Conservation (phyloP, 2,113 vertebrate species). For the Calidris pugnax region DNA sequence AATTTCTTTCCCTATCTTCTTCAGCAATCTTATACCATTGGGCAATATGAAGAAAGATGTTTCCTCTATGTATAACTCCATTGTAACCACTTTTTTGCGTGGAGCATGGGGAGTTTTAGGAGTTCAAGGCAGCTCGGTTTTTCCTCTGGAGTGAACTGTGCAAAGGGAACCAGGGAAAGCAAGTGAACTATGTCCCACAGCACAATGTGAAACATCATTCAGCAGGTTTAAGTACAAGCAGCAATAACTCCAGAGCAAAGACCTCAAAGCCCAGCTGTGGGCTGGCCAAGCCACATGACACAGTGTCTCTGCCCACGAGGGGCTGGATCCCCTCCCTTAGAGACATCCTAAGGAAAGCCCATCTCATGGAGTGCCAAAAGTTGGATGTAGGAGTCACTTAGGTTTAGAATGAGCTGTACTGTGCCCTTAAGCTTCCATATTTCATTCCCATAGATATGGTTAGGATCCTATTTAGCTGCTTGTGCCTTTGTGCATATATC, state of each 20-base stretch:
- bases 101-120: not conserved
- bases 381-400: not conserved
- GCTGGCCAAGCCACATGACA: not conserved
- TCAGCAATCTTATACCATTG: not conserved
- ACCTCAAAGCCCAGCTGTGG: not conserved
- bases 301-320: fast-evolving
- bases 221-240: not conserved
- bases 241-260: not conserved
- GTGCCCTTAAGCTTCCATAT: not conserved
- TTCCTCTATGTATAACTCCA: not conserved
- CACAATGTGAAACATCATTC: not conserved
- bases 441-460: not conserved
- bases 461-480: not conserved
- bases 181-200: not conserved
- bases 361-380: not conserved
- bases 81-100: not conserved
- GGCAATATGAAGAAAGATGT: not conserved
- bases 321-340: not conserved
- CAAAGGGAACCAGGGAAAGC: not conserved
- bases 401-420: not conserved
- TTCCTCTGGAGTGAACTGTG: not conserved
- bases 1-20: constrained; percentile 3
- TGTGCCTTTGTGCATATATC: not conserved
- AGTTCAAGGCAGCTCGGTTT: not conserved
- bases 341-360: not conserved